These are phyloP conservation scores for Athripsodes cinereus DNA, from an alignment of 2,888 invertebrate genomes.

Conservation along the genomic window DNA sequence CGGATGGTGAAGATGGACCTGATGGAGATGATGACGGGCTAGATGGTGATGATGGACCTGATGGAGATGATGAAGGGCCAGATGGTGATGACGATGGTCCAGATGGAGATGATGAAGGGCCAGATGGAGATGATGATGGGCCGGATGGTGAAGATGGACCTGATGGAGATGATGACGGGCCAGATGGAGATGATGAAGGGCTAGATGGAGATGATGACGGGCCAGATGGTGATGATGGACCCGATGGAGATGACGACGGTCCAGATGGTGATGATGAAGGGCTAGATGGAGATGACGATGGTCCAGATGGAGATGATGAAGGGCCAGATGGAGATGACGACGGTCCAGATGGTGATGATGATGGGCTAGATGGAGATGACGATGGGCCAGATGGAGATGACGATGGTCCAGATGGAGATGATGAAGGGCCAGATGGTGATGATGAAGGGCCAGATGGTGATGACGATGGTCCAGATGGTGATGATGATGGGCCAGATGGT, in stretches of 20 bases:
- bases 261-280: not conserved
- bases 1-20: not conserved
- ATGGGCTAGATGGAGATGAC: not conserved
- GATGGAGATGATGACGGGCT: not conserved
- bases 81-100: not conserved
- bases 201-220: not conserved
- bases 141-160: not conserved
- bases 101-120: not conserved
- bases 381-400: not conserved
- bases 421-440: not conserved
- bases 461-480: not conserved
- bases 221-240: not conserved
- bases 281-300: not conserved
- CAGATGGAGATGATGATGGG: not conserved
- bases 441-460: not conserved
- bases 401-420: not conserved
- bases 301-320: not conserved
- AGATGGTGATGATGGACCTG: not conserved
- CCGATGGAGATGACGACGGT: not conserved
- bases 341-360: not conserved
- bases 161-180: not conserved
- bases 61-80: not conserved
- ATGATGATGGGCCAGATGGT: not conserved
- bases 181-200: not conserved
- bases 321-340: not conserved